A percentile compares a stretch with the other conserved stretches of the same genome.
Evolutionary conservation across 2,888 invertebrate species (phyloP).

Genomic region (Nomada flava): DNA sequence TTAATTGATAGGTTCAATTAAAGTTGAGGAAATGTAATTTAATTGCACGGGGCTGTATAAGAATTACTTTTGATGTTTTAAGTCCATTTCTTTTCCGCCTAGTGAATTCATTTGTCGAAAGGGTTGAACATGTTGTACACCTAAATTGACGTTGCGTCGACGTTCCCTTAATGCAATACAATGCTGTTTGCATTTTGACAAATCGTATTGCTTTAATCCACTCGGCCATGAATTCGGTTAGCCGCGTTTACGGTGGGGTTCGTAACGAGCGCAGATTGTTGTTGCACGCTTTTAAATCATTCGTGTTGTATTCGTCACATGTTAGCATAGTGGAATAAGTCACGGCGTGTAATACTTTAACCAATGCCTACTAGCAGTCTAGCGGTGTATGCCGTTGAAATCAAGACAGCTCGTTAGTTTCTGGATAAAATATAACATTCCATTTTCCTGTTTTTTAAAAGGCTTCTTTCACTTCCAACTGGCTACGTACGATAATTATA

Average conservation of each 20-base stretch:
- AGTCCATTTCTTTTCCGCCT: background rate
- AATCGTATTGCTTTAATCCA: conserved; percentile 29
- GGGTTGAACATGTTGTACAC: background rate
- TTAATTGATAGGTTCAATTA: no score
- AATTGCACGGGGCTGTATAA: no score
- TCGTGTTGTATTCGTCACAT: conserved; percentile 76
- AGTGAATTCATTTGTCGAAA: background rate
- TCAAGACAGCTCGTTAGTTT: conserved; percentile 47
- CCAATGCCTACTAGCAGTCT: conserved; percentile 10
- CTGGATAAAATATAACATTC: conserved; percentile 27
- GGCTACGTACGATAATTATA: conserved; percentile 35
- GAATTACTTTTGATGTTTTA: background rate
- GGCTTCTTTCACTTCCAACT: conserved; percentile 10
- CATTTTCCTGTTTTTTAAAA: background rate
- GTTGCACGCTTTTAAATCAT: conserved; percentile 56
- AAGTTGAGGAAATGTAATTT: no score
- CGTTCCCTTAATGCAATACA: conserved; percentile 34
- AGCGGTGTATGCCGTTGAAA: background rate
- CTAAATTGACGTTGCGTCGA: conserved; percentile 43
- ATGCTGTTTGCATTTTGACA: conserved; percentile 27
- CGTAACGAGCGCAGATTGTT: conserved; percentile 36
- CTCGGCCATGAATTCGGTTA: conserved; percentile 35
- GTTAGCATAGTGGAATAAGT: conserved; percentile 65
- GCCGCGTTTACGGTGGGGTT: background rate
- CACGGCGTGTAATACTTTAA: conserved; percentile 44